phyloP scores from a whole-genome alignment of 2,113 vertebrate genomes.

The Pontoporia blainvillei region DNA sequence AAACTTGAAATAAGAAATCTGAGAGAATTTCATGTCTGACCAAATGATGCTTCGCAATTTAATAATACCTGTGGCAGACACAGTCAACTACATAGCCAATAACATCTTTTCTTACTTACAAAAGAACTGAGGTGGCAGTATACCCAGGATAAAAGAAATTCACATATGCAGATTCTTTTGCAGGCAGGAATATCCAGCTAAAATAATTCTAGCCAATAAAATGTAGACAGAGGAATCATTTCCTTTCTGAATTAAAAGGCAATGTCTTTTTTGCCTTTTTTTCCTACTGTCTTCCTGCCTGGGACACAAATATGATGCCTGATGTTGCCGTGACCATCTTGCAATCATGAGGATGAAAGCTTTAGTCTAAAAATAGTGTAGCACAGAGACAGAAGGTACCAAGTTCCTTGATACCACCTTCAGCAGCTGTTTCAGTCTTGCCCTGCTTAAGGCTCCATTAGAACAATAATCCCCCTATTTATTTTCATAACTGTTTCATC shows the following conservation, averaged over 20 bases:
- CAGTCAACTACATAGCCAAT: background rate
- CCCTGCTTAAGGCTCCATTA: background rate
- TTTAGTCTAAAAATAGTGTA: background rate
- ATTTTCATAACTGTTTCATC: background rate
- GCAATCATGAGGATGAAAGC: background rate
- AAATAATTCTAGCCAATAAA: background rate
- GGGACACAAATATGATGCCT: background rate
- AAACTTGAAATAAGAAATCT: background rate
- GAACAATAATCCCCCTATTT: background rate
- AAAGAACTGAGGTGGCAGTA: background rate
- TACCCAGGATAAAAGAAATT: background rate
- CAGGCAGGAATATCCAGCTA: background rate
- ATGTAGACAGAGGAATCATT: background rate
- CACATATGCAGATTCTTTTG: background rate
- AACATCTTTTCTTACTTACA: background rate
- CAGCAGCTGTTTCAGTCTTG: background rate
- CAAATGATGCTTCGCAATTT: background rate
- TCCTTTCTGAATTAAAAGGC: background rate
- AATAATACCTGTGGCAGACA: background rate
- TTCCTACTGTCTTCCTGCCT: background rate
- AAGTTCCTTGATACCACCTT: background rate
- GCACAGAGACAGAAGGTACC: background rate
- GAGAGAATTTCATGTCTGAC: background rate
- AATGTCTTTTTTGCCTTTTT: background rate
- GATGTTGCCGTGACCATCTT: background rate